Percentiles rank a stretch among this genome's conserved stretches.
Evolutionary conservation across 2,797 vertebrate genomes (phyloP).

Genomic region (Syndactyla subalaris): DNA sequence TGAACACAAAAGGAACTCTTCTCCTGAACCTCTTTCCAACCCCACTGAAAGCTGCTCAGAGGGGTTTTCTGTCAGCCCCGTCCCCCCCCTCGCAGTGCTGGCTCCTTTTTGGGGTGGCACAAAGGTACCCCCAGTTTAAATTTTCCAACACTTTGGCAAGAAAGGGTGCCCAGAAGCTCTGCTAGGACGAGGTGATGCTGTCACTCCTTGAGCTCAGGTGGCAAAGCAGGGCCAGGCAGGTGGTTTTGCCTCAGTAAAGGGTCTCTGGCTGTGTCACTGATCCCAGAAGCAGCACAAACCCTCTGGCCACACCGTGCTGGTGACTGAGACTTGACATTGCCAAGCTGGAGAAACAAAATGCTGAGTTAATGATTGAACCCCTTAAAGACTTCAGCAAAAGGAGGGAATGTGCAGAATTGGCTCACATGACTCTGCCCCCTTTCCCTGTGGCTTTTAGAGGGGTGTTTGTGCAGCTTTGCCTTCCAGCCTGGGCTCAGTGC

Average conservation of each 20-base stretch:
- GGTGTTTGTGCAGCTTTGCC: background rate
- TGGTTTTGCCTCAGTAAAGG: background rate
- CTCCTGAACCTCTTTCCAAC: background rate
- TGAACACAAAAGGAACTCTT: background rate
- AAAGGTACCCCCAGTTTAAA: background rate
- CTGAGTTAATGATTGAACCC: slow-evolving; percentile 63
- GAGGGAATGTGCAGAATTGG: background rate
- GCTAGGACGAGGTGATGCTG: fast-evolving
- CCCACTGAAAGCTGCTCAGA: fast-evolving
- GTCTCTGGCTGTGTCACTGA: background rate
- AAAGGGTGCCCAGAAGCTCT: fast-evolving
- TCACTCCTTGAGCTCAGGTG: background rate
- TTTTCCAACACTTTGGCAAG: background rate
- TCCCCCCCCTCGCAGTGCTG: background rate
- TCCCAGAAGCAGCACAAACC: background rate
- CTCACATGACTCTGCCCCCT: slow-evolving; percentile 48
- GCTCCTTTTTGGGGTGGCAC: fast-evolving
- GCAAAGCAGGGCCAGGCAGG: background rate
- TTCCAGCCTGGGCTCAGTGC: background rate
- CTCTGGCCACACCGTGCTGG: background rate
- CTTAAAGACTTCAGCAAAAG: background rate
- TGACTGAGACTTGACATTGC: slow-evolving; percentile 40
- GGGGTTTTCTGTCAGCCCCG: background rate
- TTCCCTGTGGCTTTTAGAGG: background rate
- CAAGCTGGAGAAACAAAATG: background rate